Conservation (phyloP, 2,113 vertebrate genomes). For the Motacilla tschutschensis region DNA sequence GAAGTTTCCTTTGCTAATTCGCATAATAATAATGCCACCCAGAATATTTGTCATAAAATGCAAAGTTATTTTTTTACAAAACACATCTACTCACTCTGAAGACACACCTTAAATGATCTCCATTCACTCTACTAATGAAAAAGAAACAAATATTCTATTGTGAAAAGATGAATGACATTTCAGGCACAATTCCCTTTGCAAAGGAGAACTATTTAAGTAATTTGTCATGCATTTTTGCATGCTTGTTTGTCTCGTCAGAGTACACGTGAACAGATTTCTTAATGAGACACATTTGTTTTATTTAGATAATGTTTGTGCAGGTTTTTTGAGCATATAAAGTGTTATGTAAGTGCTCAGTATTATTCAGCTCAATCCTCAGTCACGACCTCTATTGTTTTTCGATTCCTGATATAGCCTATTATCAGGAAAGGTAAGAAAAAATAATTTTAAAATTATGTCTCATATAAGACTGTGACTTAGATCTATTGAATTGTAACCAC, state of each 20-base stretch:
- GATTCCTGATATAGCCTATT: neutral
- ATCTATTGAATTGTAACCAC: neutral
- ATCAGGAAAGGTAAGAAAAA: neutral
- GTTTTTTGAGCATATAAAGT: neutral
- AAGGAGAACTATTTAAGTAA: neutral
- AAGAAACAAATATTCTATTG: slow-evolving; percentile 2
- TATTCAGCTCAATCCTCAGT: neutral
- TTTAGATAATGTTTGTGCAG: slow-evolving; percentile 3
- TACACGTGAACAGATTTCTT: neutral
- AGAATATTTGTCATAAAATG: slow-evolving; percentile 7
- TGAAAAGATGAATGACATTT: neutral
- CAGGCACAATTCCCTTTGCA: neutral
- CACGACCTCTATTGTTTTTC: neutral
- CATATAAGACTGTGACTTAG: neutral
- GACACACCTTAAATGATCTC: neutral
- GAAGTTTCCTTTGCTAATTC: slow-evolving; percentile 28
- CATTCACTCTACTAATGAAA: slow-evolving; percentile 2
- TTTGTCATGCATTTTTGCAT: neutral
- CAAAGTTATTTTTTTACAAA: slow-evolving; percentile 1
- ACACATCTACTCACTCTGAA: neutral
- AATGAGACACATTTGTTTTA: slow-evolving; percentile 5
- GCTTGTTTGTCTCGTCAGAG: slow-evolving; percentile 2
- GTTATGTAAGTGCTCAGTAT: neutral
- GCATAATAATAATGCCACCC: slow-evolving; percentile 36
- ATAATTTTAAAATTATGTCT: neutral